Evolutionary conservation across 2,797 vertebrate genomes (phyloP).

Genomic region (Triplophysa yarkandensis): DNA sequence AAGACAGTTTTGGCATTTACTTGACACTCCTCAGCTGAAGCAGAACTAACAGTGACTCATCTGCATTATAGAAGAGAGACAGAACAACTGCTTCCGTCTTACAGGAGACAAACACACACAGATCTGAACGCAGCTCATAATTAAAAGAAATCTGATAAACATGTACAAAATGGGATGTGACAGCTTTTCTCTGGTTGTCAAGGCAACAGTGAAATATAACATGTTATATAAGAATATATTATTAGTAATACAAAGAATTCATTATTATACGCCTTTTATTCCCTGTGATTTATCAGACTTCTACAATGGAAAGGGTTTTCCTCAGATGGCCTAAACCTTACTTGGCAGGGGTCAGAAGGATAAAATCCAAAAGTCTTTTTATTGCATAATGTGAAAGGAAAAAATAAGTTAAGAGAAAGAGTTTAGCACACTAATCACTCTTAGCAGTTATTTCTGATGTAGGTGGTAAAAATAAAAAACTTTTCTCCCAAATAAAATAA

Average conservation of each 20-base stretch:
- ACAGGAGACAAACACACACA: no score
- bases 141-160: no score
- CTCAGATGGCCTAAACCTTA: background rate
- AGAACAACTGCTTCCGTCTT: no score
- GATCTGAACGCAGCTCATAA: no score
- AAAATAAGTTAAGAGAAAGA: no score
- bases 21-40: background rate
- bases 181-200: slow-evolving; percentile 52
- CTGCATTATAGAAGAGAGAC: background rate
- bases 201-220: slow-evolving; percentile 55
- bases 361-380: background rate
- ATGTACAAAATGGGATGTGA: no score
- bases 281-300: slow-evolving; percentile 30
- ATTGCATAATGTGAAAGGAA: no score
- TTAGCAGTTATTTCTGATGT: no score
- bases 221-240: slow-evolving; percentile 24
- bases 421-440: no score
- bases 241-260: slow-evolving; percentile 32
- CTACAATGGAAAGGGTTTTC: background rate
- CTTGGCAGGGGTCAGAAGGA: background rate
- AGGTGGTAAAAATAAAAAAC: no score
- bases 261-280: slow-evolving; percentile 10
- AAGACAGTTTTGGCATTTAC: background rate
- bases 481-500: no score
- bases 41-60: background rate